phyloP scores from a whole-genome alignment of 2,888 invertebrate species.

The Sipunculus nudus region DNA sequence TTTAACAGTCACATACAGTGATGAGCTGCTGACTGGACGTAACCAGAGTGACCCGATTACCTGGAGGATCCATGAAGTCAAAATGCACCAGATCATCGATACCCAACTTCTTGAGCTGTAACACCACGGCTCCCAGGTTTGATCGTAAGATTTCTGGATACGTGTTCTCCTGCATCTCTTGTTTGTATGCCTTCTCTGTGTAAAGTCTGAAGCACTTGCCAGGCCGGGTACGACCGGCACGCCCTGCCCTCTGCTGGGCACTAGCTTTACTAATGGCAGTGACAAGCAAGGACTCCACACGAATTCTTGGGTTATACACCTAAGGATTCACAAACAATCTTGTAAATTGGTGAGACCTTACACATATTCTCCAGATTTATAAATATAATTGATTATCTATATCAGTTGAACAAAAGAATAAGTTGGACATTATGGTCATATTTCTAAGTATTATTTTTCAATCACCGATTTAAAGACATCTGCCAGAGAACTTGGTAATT shows the following conservation, averaged over 20 bases:
- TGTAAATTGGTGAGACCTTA: neutral
- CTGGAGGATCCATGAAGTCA: slow-evolving; percentile 99
- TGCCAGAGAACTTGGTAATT: no score
- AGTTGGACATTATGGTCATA: no score
- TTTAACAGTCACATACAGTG: no score
- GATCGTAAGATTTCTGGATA: slow-evolving; percentile 94
- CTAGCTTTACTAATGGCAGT: slow-evolving; percentile 99
- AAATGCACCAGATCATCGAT: slow-evolving; percentile 99
- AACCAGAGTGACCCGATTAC: no score
- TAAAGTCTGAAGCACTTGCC: slow-evolving; percentile 93
- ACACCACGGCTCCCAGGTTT: slow-evolving; percentile 95
- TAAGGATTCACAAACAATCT: slow-evolving; percentile 51
- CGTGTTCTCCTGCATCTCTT: slow-evolving; percentile 99
- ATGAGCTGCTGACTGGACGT: no score
- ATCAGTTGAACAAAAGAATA: no score
- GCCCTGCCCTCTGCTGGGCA: slow-evolving; percentile 96
- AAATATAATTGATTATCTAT: no score
- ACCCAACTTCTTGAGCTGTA: slow-evolving; percentile 97
- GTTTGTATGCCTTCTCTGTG: slow-evolving; percentile 83
- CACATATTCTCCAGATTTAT: no score
- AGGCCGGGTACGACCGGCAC: slow-evolving; percentile 97
- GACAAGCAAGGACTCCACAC: slow-evolving; percentile 96
- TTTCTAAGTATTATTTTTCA: no score
- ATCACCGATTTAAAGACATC: no score
- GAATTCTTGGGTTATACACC: slow-evolving; percentile 86